Evolutionary conservation across 2,797 vertebrate species (phyloP).

Genomic region (Aeoliscus strigatus): DNA sequence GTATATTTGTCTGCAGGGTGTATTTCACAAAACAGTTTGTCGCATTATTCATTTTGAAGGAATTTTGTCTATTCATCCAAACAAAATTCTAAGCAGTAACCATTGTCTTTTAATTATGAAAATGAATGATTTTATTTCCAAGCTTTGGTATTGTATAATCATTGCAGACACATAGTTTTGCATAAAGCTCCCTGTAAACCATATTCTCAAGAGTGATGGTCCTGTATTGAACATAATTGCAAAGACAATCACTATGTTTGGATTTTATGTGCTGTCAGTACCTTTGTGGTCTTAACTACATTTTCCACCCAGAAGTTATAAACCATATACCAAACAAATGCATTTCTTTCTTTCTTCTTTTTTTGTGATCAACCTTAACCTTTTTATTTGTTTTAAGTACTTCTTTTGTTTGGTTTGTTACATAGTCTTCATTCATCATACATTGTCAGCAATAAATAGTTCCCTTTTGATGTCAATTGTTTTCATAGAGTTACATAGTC

Average conservation of each 20-base stretch:
- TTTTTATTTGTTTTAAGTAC: constrained; percentile 32
- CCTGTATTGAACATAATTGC: constrained; percentile 57
- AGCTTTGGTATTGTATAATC: constrained; percentile 58
- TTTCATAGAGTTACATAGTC: constrained; percentile 45
- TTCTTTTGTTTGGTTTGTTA: constrained; percentile 39
- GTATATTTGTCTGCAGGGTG: constrained; percentile 66
- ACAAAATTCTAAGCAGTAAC: constrained; percentile 38
- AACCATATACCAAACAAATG: constrained; percentile 32
- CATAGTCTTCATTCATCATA: constrained; percentile 28
- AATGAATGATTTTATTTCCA: constrained; percentile 57
- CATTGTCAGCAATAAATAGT: constrained; percentile 40
- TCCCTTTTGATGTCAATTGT: constrained; percentile 41
- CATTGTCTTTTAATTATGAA: constrained; percentile 46
- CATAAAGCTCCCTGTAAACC: constrained; percentile 47
- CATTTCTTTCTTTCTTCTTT: constrained; percentile 33
- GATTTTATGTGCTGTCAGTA: constrained; percentile 51
- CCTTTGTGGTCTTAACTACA: constrained; percentile 30
- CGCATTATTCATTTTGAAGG: constrained; percentile 57
- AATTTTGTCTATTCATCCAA: constrained; percentile 55
- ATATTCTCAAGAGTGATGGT: constrained; percentile 47
- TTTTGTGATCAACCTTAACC: constrained; percentile 23
- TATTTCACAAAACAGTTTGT: constrained; percentile 48
- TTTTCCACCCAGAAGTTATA: constrained; percentile 23
- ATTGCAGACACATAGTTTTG: constrained; percentile 54
- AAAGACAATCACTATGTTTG: constrained; percentile 61